Conservation (phyloP, 2,797 vertebrate species). For the Danio albolineatus region DNA sequence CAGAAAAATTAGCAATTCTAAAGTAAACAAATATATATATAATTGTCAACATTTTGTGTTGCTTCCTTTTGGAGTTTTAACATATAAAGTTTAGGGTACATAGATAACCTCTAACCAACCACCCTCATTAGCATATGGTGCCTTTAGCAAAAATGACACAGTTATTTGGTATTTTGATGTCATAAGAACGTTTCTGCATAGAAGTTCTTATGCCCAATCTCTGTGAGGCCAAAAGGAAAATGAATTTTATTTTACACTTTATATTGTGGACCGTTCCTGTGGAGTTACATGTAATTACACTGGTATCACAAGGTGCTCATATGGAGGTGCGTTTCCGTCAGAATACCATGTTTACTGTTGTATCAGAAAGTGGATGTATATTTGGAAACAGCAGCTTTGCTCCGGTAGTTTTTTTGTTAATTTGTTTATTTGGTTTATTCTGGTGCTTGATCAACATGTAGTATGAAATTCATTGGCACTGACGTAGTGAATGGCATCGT, state of each 20-base stretch:
- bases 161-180: constrained; percentile 8
- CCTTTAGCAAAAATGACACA: background rate
- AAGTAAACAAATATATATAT: too few species aligned
- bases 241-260: too few species aligned
- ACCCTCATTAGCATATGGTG: background rate
- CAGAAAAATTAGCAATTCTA: background rate
- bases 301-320: too few species aligned
- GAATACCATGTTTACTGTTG: background rate
- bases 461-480: too few species aligned
- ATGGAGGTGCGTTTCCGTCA: background rate
- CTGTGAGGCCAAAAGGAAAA: too few species aligned
- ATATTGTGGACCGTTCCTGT: too few species aligned
- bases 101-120: background rate
- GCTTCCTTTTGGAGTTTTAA: background rate
- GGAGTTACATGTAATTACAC: too few species aligned
- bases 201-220: too few species aligned
- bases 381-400: background rate
- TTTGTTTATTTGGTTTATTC: too few species aligned
- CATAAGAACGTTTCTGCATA: too few species aligned
- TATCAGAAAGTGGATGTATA: background rate
- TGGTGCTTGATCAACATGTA: background rate
- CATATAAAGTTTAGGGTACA: background rate
- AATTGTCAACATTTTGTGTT: background rate
- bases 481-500: background rate
- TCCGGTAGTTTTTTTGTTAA: background rate